phyloP scores from a whole-genome alignment of 1,140 invertebrate genomes.

The Leptoteleia sp. region DNA sequence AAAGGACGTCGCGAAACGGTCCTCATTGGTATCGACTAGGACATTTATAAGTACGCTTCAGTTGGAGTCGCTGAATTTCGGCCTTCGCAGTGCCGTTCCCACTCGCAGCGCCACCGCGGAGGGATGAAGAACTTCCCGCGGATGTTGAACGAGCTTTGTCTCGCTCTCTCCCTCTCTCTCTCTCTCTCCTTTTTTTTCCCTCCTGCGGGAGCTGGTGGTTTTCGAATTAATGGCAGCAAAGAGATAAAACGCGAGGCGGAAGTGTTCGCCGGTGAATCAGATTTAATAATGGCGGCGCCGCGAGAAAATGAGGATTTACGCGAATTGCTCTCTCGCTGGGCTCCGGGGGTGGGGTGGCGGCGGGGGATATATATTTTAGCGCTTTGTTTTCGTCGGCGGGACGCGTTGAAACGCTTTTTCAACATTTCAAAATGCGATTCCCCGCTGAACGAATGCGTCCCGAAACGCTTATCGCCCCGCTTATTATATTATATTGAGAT shows the following conservation, averaged over 20 bases:
- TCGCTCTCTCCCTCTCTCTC: too few relatives aligned
- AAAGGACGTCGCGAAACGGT: too few relatives aligned
- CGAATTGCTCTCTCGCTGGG: too few relatives aligned
- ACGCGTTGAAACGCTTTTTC: not conserved
- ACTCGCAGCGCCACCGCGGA: constrained; percentile 30
- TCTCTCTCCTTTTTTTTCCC: not conserved
- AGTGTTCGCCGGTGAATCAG: constrained; percentile 16
- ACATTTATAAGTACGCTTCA: too few relatives aligned
- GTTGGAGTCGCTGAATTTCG: not conserved
- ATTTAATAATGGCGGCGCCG: constrained; percentile 15
- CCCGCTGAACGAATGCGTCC: too few relatives aligned
- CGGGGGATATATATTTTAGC: not conserved
- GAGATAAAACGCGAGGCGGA: constrained; percentile 14
- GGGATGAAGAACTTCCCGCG: constrained; percentile 10
- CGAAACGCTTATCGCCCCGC: too few relatives aligned
- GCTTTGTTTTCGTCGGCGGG: too few relatives aligned
- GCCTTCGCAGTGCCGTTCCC: not conserved
- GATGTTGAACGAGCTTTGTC: constrained; percentile 10
- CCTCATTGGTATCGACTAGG: too few relatives aligned
- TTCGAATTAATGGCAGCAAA: constrained; percentile 14
- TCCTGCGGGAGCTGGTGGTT: not conserved
- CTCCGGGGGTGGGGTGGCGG: too few relatives aligned
- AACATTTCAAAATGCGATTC: not conserved
- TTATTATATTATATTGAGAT: too few relatives aligned
- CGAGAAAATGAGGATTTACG: constrained; percentile 12